phyloP scores from a whole-genome alignment of 2,888 invertebrate species.

The Thysanoteuthis rhombus region DNA sequence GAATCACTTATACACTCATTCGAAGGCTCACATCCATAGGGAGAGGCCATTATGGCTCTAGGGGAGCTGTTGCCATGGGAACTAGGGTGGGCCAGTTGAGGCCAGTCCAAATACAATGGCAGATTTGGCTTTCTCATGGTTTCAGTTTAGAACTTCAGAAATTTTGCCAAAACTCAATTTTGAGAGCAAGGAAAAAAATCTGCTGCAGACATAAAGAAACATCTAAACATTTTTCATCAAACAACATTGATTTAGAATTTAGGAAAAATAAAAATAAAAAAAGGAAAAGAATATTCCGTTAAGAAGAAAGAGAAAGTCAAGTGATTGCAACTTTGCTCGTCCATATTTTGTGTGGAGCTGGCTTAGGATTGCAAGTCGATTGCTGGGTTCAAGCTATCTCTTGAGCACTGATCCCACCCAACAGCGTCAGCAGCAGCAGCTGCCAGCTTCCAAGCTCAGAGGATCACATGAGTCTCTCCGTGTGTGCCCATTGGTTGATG shows the following conservation, averaged over 20 bases:
- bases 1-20: background rate
- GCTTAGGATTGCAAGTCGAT: background rate
- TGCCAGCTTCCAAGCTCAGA: background rate
- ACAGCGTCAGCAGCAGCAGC: background rate
- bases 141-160: background rate
- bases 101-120: background rate
- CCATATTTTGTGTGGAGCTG: background rate
- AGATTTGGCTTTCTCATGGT: background rate
- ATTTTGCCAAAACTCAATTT: background rate
- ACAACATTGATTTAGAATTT: conserved; percentile 12
- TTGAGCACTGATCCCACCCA: background rate
- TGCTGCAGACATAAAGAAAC: background rate
- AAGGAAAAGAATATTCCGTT: background rate
- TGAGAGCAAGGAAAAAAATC: conserved; percentile 12
- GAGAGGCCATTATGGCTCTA: background rate
- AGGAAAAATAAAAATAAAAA: background rate
- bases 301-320: conserved; percentile 12
- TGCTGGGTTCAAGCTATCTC: background rate
- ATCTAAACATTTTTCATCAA: conserved; percentile 12
- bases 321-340: background rate
- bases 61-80: background rate
- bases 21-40: background rate
- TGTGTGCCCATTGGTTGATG: conserved; percentile 14
- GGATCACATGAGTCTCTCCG: background rate
- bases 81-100: background rate